Conservation (phyloP, 2,797 vertebrate species). For the Gallinago solitaria region DNA sequence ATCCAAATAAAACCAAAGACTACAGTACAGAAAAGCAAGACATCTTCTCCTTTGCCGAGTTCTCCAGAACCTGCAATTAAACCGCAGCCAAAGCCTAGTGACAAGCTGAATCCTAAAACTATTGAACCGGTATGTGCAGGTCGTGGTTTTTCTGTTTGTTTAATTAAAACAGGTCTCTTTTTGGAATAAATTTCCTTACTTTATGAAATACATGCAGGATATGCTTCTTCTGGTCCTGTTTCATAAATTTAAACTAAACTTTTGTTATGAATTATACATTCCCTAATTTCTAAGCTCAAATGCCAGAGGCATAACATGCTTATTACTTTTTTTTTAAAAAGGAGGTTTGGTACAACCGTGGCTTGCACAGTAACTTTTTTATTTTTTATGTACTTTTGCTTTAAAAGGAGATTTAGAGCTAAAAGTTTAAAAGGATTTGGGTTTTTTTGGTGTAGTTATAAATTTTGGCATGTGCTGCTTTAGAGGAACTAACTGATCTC, state of each 20-base stretch:
- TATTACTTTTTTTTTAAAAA: background rate
- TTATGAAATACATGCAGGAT: background rate
- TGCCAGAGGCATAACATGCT: background rate
- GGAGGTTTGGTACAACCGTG: background rate
- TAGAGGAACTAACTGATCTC: background rate
- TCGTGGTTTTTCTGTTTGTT: background rate
- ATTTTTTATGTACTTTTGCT: background rate
- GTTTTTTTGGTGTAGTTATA: background rate
- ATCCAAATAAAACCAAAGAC: slow-evolving; percentile 43
- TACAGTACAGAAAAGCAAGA: slow-evolving; percentile 50
- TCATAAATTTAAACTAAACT: background rate
- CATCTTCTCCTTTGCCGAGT: background rate
- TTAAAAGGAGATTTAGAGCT: background rate
- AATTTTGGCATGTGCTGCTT: background rate
- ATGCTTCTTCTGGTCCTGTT: background rate
- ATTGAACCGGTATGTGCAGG: slow-evolving; percentile 78
- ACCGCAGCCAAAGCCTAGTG: slow-evolving; percentile 75
- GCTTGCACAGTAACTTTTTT: background rate
- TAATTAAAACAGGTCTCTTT: background rate
- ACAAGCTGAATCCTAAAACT: slow-evolving; percentile 83
- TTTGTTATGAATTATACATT: background rate
- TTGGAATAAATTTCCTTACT: background rate
- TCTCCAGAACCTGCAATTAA: slow-evolving; percentile 53
- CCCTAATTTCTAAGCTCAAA: background rate
- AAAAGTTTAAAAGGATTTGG: background rate